Conservation (phyloP, 2,888 invertebrate species). For the Tortrix viridana region DNA sequence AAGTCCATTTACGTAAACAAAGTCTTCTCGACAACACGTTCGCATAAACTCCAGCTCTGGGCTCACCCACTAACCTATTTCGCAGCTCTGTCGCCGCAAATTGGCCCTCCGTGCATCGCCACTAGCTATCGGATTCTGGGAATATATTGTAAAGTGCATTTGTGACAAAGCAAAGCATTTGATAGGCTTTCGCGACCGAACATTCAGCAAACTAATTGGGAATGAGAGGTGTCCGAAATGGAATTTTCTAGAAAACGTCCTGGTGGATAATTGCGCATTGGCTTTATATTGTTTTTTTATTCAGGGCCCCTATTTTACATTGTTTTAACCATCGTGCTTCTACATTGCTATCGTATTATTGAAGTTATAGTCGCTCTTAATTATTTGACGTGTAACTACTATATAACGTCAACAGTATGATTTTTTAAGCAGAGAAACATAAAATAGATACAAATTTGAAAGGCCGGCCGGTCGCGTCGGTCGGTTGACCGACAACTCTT, state of each 20-base stretch:
- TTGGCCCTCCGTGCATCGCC: conserved; percentile 17
- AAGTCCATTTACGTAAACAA: conserved; percentile 3
- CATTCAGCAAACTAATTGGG: not conserved
- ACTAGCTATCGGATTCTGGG: conserved; percentile 15
- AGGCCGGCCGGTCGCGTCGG: too few relatives aligned
- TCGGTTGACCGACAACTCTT: too few relatives aligned
- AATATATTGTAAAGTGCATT: conserved; percentile 13
- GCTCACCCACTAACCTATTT: conserved; percentile 63
- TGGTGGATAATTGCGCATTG: too few relatives aligned
- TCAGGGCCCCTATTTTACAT: too few relatives aligned
- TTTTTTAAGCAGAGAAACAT: too few relatives aligned
- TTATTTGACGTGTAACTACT: too few relatives aligned
- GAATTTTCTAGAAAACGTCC: not conserved
- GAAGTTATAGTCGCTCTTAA: too few relatives aligned
- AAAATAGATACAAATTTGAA: too few relatives aligned
- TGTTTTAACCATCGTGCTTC: too few relatives aligned
- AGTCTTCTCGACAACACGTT: conserved; percentile 18
- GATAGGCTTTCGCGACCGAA: not conserved
- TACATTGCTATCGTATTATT: too few relatives aligned
- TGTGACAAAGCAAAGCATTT: not conserved
- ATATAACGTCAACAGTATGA: too few relatives aligned
- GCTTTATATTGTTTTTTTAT: too few relatives aligned
- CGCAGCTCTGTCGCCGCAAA: conserved; percentile 33
- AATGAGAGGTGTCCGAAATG: not conserved
- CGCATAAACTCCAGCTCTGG: conserved; percentile 47